Percentiles rank a stretch among this genome's conserved stretches.
Conservation (phyloP, 1,140 invertebrate species). For the Neodiprion lecontei region DNA sequence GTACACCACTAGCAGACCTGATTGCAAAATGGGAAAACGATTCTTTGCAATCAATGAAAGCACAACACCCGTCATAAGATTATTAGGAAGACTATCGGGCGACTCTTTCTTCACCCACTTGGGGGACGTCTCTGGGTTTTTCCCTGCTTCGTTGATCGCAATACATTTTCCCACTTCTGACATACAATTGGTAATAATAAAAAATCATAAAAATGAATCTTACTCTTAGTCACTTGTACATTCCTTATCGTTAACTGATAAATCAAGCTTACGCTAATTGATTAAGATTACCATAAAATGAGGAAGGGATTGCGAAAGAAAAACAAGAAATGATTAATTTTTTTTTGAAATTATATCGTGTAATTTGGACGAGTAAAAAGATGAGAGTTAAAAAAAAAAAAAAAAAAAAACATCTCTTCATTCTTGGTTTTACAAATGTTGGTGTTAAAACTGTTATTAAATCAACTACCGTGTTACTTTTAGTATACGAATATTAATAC, state of each 20-base stretch:
- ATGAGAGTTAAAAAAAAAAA: no score
- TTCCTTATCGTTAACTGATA: constrained; percentile 3
- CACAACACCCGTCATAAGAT: constrained; percentile 8
- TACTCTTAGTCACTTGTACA: neutral
- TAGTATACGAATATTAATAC: no score
- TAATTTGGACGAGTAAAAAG: no score
- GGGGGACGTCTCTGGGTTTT: neutral
- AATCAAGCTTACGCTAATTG: no score
- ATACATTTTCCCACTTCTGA: constrained; percentile 5
- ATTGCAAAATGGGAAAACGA: constrained; percentile 12
- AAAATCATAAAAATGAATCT: constrained; percentile 24
- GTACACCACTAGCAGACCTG: constrained; percentile 26
- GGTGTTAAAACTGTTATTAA: no score
- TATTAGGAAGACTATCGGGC: neutral
- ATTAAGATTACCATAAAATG: no score
- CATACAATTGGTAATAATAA: constrained; percentile 18
- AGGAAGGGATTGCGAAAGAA: no score
- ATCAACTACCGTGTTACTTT: no score
- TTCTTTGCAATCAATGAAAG: neutral
- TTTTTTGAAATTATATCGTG: no score
- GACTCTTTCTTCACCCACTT: neutral
- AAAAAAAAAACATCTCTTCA: no score
- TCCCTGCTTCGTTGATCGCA: neutral
- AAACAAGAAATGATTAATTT: no score
- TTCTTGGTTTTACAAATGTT: no score